Conservation (phyloP, 2,797 vertebrate genomes). For the Lagocephalus sceleratus region DNA sequence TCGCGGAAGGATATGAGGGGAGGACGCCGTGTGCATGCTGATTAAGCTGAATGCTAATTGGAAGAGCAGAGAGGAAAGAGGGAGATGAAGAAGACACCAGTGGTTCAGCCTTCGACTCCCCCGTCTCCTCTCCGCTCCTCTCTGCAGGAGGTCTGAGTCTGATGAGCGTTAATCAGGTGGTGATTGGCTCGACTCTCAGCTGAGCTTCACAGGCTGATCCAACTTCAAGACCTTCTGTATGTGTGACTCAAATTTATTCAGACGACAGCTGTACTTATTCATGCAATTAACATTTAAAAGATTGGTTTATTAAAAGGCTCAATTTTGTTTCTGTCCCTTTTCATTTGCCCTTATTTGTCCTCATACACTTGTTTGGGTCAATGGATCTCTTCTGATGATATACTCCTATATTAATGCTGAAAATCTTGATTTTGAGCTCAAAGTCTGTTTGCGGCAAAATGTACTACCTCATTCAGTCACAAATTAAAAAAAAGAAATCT, state of each 20-base stretch:
- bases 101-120: conserved; percentile 7
- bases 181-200: conserved; percentile 32
- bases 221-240: conserved; percentile 10
- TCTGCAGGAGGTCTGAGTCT: conserved; percentile 45
- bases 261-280: background rate
- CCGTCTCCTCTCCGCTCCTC: conserved; percentile 6
- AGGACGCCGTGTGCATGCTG: conserved; percentile 69
- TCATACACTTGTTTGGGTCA: too few relatives aligned
- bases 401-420: too few relatives aligned
- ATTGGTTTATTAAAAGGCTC: too few relatives aligned
- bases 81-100: conserved; percentile 15
- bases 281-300: too few relatives aligned
- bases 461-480: background rate
- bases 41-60: conserved; percentile 74
- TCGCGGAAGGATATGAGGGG: conserved; percentile 47
- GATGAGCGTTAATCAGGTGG: conserved; percentile 52
- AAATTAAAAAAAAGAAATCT: too few relatives aligned
- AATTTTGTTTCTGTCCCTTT: too few relatives aligned
- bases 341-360: too few relatives aligned
- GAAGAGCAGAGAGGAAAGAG: conserved; percentile 31
- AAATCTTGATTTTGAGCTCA: too few relatives aligned
- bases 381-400: too few relatives aligned
- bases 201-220: conserved; percentile 22
- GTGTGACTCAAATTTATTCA: conserved; percentile 9
- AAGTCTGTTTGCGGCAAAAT: too few relatives aligned